phyloP scores from a whole-genome alignment of 2,113 vertebrate genomes.

The Sitta europaea region DNA sequence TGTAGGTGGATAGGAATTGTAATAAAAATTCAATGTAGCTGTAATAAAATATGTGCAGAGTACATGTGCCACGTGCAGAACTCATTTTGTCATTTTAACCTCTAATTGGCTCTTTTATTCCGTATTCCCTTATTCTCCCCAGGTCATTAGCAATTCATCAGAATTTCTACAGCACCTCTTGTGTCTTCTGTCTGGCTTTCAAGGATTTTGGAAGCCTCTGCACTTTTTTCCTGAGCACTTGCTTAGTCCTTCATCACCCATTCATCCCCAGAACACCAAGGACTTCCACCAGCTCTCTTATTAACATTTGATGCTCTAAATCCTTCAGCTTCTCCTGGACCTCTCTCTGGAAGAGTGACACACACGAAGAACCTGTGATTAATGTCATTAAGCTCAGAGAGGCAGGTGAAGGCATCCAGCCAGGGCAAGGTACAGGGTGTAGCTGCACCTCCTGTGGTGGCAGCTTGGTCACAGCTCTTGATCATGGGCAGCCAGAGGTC shows the following conservation, averaged over 20 bases:
- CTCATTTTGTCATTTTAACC: neutral
- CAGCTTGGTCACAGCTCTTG: neutral
- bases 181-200: neutral
- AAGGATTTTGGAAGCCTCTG: neutral
- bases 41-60: neutral
- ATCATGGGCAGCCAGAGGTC: fast-evolving
- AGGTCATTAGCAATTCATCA: neutral
- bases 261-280: neutral
- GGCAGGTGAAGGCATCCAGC: neutral
- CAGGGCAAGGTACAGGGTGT: neutral
- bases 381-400: neutral
- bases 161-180: neutral
- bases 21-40: neutral
- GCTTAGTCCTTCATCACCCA: neutral
- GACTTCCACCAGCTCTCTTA: neutral
- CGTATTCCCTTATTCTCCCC: neutral
- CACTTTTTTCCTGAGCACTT: neutral
- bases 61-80: neutral
- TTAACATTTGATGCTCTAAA: neutral
- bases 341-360: neutral
- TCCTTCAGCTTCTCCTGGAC: neutral
- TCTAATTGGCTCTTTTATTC: neutral
- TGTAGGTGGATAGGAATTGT: slow-evolving; percentile 25
- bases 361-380: neutral
- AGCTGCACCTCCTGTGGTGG: neutral